phyloP scores from a whole-genome alignment of 2,113 vertebrate genomes.

The Lophochroa leadbeateri region DNA sequence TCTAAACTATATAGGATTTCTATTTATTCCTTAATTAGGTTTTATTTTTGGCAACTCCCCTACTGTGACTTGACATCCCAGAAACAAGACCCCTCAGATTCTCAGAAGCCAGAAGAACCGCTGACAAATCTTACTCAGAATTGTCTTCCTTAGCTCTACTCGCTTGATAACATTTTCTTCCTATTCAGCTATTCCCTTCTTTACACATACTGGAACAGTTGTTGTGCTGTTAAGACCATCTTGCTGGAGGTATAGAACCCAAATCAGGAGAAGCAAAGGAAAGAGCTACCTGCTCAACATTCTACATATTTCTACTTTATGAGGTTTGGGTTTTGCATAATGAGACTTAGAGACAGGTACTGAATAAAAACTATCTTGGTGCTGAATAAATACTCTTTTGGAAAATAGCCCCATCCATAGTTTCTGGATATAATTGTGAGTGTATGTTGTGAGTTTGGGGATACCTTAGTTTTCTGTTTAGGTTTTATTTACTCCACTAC shows the following conservation, averaged over 20 bases:
- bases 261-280: neutral
- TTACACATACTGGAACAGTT: neutral
- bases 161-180: neutral
- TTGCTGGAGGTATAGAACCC: neutral
- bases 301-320: neutral
- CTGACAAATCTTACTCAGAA: neutral
- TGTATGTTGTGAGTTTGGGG: neutral
- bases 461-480: neutral
- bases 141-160: neutral
- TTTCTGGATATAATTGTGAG: neutral
- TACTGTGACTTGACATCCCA: conserved; percentile 28
- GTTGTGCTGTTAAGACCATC: neutral
- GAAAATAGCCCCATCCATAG: neutral
- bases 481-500: neutral
- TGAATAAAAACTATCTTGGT: neutral
- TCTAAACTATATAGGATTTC: conserved; percentile 46
- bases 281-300: neutral
- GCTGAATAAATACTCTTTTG: neutral
- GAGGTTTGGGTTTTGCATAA: neutral
- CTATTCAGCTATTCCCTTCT: neutral
- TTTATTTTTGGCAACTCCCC: conserved; percentile 63
- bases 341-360: neutral
- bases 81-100: conserved; percentile 51
- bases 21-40: conserved; percentile 41
- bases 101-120: conserved; percentile 19